Base-by-base conservation (phyloP, 2,888 invertebrate species). In the Aethes cnicana region DNA sequence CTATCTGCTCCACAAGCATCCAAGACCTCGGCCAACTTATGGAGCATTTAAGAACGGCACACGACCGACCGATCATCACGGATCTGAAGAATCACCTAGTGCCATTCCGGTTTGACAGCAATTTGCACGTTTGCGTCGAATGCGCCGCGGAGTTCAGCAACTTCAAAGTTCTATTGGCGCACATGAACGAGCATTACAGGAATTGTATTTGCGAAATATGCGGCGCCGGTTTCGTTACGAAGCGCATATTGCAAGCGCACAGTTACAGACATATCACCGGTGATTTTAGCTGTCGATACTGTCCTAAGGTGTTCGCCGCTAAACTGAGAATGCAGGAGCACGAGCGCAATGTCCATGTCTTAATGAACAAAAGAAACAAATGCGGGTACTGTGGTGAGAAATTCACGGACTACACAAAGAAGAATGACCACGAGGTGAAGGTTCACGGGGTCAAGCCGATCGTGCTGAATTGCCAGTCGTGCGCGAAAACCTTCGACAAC, bases 271-370 rank as follows among this genome's bases (percentile, higher is more conserved):
- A 74, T 32, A 56, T 50, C 0, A 42, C 48, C 6, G 70, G 83
- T 55, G 56, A 77, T 64, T 81, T 75, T 54, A 79, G 81, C 60
- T 89, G 88, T 56, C 75, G 76, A 9, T 69, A 81, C 30, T 89
- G 89, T 56, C 70, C 72, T 1, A 86, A 86, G 62, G 72, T 72
- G 0, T 89, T 84, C 56, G 70, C 68, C 1, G 70, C 77, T 16
- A 78, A 67, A 14, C 60, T 60, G 16, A 67, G 68, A 33, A 50
- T 62, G 21, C 50, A 58, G 4, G 55, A 68, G 25, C 77, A 77
- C 52, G 63, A 66, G 21, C 66, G 68, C 18, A 59, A 64, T n/a
- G 63, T 71, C 18, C 71, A 73, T 46, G 47, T 69, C 8, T 69
- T 72, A 0, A 52, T 67, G 5, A 69, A 68, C 26, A 68, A 68